Percentiles rank a stretch among this genome's conserved stretches.
Conservation (phyloP, 2,797 vertebrate species). For the Busarellus nigricollis region DNA sequence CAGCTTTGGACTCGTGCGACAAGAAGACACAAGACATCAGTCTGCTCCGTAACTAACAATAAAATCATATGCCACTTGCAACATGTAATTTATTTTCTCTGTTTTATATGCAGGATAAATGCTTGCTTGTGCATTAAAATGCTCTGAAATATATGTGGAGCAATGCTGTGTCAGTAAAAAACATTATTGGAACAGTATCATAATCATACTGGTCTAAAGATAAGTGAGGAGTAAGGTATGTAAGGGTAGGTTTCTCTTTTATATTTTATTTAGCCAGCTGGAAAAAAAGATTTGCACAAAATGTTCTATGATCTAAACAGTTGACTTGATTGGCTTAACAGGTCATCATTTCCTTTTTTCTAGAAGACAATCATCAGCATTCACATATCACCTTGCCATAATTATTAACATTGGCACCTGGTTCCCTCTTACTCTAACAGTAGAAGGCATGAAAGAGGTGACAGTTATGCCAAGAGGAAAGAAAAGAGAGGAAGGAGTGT, state of each 20-base stretch:
- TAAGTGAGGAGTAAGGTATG: neutral
- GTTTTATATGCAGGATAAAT: neutral
- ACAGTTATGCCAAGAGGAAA: neutral
- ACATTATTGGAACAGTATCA: neutral
- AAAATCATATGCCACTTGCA: neutral
- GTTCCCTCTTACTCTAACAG: neutral
- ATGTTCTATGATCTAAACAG: neutral
- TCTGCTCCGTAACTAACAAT: neutral
- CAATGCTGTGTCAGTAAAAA: neutral
- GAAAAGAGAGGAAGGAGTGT: neutral
- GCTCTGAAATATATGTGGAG: neutral
- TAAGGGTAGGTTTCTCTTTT: neutral
- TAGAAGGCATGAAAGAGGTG: neutral
- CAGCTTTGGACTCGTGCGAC: neutral
- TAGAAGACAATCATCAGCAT: neutral
- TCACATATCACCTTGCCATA: neutral
- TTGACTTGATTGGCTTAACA: neutral
- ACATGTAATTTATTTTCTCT: neutral
- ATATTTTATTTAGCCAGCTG: neutral
- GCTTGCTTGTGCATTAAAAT: neutral
- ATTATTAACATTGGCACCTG: neutral
- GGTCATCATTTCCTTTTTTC: neutral
- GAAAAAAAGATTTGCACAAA: neutral
- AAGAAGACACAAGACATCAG: neutral
- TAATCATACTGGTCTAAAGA: neutral